Conservation (phyloP, 2,797 vertebrate species). For the Sternotherus odoratus region DNA sequence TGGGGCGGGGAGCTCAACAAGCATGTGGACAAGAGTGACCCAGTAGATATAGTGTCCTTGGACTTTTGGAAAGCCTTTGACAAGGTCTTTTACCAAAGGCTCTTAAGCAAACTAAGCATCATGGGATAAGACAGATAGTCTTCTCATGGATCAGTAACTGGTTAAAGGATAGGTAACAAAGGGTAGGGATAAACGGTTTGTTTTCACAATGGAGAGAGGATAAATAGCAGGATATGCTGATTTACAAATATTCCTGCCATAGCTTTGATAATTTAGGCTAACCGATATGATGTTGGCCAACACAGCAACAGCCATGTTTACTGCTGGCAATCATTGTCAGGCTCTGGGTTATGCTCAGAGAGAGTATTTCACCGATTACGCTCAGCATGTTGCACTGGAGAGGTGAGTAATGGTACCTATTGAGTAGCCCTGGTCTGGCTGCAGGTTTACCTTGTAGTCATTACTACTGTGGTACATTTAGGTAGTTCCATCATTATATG, state of each 20-base stretch:
- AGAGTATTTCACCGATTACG: background rate
- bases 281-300: background rate
- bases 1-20: background rate
- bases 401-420: background rate
- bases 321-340: background rate
- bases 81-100: background rate
- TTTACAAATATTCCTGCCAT: background rate
- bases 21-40: background rate
- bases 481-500: background rate
- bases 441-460: background rate
- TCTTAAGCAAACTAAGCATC: background rate
- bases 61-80: no score
- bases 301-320: background rate
- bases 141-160: no score
- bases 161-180: no score
- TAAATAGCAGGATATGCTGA: background rate
- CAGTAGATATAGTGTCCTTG: background rate
- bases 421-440: background rate
- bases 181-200: background rate
- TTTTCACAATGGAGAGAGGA: background rate
- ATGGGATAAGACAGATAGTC: no score
- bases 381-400: background rate
- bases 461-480: background rate
- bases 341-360: no score
- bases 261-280: background rate